Evolutionary conservation across 2,888 invertebrate genomes (phyloP).

Genomic region (Mesorhabditis spiculigera): DNA sequence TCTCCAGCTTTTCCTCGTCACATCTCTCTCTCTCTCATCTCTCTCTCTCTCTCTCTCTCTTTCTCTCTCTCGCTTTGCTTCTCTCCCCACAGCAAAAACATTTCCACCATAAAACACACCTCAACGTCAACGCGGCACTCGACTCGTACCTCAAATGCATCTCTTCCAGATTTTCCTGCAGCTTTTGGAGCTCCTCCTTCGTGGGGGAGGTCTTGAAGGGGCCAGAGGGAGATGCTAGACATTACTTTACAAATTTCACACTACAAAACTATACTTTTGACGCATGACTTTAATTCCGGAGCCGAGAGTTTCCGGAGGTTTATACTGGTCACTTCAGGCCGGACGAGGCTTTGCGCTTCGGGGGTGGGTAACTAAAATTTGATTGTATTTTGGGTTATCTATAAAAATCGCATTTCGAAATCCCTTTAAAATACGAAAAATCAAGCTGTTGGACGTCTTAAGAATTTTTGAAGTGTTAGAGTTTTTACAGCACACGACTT

Average conservation of each 20-base stretch:
- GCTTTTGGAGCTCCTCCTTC: neutral
- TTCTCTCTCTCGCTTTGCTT: too few relatives aligned
- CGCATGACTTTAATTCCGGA: neutral
- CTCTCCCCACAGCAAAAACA: too few relatives aligned
- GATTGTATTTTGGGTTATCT: neutral
- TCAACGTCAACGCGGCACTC: slow-evolving; percentile 4
- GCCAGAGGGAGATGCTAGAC: neutral
- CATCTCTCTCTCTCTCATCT: too few relatives aligned
- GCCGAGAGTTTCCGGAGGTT: neutral
- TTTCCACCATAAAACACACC: neutral
- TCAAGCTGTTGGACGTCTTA: too few relatives aligned
- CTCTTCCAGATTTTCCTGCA: neutral
- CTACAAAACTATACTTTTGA: neutral
- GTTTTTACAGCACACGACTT: too few relatives aligned
- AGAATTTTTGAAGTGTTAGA: too few relatives aligned
- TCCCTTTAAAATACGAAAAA: neutral
- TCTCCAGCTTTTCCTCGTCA: neutral
- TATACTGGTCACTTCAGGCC: neutral
- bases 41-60: too few relatives aligned
- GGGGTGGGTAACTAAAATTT: neutral
- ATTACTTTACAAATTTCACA: neutral
- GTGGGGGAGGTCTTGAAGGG: neutral
- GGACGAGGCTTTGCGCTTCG: neutral
- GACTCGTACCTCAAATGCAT: neutral
- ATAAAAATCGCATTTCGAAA: neutral